Conservation (phyloP, 2,113 vertebrate genomes). For the Labrus mixtus region DNA sequence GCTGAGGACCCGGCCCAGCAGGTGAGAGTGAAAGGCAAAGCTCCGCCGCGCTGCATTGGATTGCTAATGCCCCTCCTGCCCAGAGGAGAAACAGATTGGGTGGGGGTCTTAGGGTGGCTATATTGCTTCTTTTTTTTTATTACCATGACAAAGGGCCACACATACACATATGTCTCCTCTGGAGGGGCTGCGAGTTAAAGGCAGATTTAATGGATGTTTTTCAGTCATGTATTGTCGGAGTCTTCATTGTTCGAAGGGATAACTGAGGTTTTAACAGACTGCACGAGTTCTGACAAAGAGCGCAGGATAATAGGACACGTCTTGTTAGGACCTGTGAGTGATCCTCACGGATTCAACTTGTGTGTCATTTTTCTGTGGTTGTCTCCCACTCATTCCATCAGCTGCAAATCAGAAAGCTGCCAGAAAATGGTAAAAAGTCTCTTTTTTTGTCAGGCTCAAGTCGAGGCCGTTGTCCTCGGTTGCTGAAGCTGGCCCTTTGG, state of each 20-base stretch:
- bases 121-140: conserved; percentile 58
- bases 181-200: conserved; percentile 55
- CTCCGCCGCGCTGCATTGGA: conserved; percentile 47
- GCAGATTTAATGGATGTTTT: conserved; percentile 68
- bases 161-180: conserved; percentile 60
- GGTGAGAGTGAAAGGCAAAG: conserved; percentile 65
- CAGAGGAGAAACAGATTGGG: conserved; percentile 48
- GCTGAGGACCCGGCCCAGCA: conserved; percentile 45
- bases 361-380: neutral
- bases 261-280: conserved; percentile 61
- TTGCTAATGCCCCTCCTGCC: conserved; percentile 61
- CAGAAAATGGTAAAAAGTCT: neutral
- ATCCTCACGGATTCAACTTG: conserved; percentile 6
- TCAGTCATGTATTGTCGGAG: conserved; percentile 47
- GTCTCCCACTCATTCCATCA: neutral
- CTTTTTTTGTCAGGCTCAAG: neutral
- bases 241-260: conserved; percentile 52
- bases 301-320: neutral
- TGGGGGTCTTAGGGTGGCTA: conserved; percentile 48
- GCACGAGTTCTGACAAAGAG: conserved; percentile 32
- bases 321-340: conserved; percentile 25
- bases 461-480: neutral
- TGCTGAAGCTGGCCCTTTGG: conserved; percentile 31
- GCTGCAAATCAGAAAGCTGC: neutral
- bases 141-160: conserved; percentile 74